phyloP scores from a whole-genome alignment of 2,888 invertebrate species.

The Ichneumon xanthorius region DNA sequence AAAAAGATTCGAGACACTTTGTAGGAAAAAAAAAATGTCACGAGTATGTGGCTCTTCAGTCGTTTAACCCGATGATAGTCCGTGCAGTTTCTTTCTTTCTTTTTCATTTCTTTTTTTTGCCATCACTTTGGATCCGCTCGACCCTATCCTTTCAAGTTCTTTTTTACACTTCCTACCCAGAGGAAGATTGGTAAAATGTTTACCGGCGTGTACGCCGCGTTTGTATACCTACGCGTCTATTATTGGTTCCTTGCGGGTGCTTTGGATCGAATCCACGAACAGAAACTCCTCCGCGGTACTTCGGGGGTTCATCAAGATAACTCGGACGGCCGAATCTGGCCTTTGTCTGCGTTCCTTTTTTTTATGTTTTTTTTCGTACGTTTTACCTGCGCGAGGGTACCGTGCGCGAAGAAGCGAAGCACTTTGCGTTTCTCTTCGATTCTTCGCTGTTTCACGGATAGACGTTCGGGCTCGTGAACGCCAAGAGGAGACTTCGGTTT shows the following conservation, averaged over 20 bases:
- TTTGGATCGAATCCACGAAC: slow-evolving; percentile 35
- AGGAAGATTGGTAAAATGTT: slow-evolving; percentile 4
- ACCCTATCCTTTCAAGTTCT: slow-evolving; percentile 46
- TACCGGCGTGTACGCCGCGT: not conserved
- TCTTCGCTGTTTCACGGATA: slow-evolving; percentile 10
- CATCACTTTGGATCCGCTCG: slow-evolving; percentile 52
- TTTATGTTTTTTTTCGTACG: slow-evolving; percentile 2
- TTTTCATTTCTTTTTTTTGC: slow-evolving; percentile 26
- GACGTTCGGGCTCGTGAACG: slow-evolving; percentile 29
- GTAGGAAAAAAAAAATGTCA: slow-evolving; percentile 1
- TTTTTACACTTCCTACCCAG: slow-evolving; percentile 43
- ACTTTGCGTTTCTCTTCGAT: slow-evolving; percentile 25
- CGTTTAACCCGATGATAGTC: slow-evolving; percentile 17
- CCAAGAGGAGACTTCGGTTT: slow-evolving; percentile 11
- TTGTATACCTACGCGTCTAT: slow-evolving; percentile 65
- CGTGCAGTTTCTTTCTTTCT: slow-evolving; percentile 29
- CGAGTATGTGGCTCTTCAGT: slow-evolving; percentile 12
- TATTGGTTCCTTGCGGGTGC: slow-evolving; percentile 37
- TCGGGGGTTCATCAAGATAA: slow-evolving; percentile 82
- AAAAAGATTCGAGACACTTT: slow-evolving; percentile 13
- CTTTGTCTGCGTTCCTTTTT: slow-evolving; percentile 53
- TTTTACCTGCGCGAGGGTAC: not conserved
- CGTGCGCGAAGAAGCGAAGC: slow-evolving; percentile 4
- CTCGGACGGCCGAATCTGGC: slow-evolving; percentile 67
- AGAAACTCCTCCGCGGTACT: slow-evolving; percentile 80